phyloP scores from a whole-genome alignment of 2,797 vertebrate genomes.

The Carapus acus region DNA sequence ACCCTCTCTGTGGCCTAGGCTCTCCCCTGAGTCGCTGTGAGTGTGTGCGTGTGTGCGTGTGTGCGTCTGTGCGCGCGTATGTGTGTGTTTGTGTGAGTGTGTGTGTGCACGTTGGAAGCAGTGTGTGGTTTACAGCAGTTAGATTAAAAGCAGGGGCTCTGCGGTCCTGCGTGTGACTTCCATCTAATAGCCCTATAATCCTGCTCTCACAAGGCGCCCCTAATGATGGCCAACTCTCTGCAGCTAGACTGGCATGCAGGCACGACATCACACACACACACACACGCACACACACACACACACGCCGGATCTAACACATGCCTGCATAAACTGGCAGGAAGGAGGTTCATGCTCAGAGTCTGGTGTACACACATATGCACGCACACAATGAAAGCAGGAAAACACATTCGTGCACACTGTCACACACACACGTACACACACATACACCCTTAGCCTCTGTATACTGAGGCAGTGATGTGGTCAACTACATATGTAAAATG shows the following conservation, averaged over 20 bases:
- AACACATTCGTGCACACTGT: constrained; percentile 22
- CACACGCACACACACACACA: constrained; percentile 16
- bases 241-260: constrained; percentile 36
- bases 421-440: constrained; percentile 16
- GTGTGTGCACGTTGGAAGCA: constrained; percentile 18
- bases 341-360: constrained; percentile 17
- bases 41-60: constrained; percentile 2
- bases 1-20: too few species aligned
- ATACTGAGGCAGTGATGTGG: constrained; percentile 27
- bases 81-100: constrained; percentile 15
- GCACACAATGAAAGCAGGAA: constrained; percentile 19
- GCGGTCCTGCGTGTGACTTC: constrained; percentile 60
- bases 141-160: constrained; percentile 55
- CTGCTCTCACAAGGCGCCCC: constrained; percentile 52
- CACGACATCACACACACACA: constrained; percentile 39
- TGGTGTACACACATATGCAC: constrained; percentile 23
- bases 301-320: constrained; percentile 34
- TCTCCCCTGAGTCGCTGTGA: too few species aligned
- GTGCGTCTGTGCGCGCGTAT: constrained; percentile 14
- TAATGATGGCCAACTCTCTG: constrained; percentile 56
- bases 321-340: constrained; percentile 43
- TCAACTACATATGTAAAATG: constrained; percentile 23
- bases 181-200: constrained; percentile 61
- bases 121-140: constrained; percentile 53
- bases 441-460: constrained; percentile 22